phyloP scores from a whole-genome alignment of 2,113 vertebrate species.

The Pantherophis guttatus region DNA sequence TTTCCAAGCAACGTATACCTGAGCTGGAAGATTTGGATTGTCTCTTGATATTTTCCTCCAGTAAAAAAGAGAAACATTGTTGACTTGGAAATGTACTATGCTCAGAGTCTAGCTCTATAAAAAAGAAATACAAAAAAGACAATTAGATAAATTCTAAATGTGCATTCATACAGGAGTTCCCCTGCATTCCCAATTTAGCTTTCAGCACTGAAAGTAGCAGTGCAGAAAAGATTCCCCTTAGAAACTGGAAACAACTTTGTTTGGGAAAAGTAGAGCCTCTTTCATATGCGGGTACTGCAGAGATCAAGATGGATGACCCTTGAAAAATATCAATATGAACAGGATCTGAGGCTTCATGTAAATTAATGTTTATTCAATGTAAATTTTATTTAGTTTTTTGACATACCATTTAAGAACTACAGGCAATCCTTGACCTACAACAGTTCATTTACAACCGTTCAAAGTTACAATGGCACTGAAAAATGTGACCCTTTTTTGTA shows the following conservation, averaged over 20 bases:
- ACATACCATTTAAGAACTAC: neutral
- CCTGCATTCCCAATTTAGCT: neutral
- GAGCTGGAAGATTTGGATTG: neutral
- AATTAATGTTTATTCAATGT: neutral
- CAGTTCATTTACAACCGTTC: too few species aligned
- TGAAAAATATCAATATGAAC: neutral
- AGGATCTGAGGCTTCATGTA: neutral
- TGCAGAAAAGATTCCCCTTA: neutral
- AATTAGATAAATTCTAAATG: neutral
- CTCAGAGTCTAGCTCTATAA: neutral
- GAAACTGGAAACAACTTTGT: neutral
- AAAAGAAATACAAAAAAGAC: neutral
- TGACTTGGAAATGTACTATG: neutral
- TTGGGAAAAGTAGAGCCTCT: neutral
- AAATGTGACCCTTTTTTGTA: too few species aligned
- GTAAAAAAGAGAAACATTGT: neutral
- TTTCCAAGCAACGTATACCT: neutral
- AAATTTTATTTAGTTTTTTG: neutral
- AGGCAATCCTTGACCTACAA: too few species aligned
- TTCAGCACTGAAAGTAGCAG: neutral
- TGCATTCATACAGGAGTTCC: neutral
- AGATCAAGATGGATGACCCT: neutral
- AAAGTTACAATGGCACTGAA: too few species aligned
- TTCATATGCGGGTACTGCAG: neutral
- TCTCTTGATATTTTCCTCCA: neutral